Evolutionary conservation across 2,888 invertebrate species (phyloP).

Genomic region (Temnothorax unifasciatus): DNA sequence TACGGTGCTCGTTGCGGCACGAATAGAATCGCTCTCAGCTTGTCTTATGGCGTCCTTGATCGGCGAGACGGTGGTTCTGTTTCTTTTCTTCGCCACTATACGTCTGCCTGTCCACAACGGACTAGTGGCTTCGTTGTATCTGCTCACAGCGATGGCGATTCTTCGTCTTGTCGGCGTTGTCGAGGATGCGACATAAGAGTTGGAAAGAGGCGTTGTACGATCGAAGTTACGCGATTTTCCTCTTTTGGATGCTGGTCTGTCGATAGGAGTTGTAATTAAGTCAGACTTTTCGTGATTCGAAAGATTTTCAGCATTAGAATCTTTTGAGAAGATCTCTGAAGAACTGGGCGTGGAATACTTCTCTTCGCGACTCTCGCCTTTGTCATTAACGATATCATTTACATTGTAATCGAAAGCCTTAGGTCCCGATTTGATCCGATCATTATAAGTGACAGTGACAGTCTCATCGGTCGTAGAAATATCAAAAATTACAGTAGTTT

Average conservation of each 20-base stretch:
- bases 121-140: background rate
- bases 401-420: background rate
- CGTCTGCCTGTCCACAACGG: constrained; percentile 36
- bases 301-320: background rate
- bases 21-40: background rate
- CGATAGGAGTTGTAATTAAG: background rate
- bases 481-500: background rate
- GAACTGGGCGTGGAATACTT: background rate
- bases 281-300: background rate
- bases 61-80: background rate
- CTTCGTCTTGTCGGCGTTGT: constrained; percentile 18
- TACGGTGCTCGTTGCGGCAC: background rate
- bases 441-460: background rate
- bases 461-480: constrained; percentile 1
- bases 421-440: background rate
- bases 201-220: background rate
- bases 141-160: background rate
- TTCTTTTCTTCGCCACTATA: constrained; percentile 1
- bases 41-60: constrained; percentile 14
- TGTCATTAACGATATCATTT: background rate
- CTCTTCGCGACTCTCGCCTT: background rate
- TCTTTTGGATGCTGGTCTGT: background rate
- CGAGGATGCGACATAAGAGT: background rate
- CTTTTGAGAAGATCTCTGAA: background rate
- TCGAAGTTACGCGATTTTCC: background rate